These are phyloP conservation scores for Macroteleia sp. DNA, from an alignment of 2,888 invertebrate genomes.

Conservation along the genomic window DNA sequence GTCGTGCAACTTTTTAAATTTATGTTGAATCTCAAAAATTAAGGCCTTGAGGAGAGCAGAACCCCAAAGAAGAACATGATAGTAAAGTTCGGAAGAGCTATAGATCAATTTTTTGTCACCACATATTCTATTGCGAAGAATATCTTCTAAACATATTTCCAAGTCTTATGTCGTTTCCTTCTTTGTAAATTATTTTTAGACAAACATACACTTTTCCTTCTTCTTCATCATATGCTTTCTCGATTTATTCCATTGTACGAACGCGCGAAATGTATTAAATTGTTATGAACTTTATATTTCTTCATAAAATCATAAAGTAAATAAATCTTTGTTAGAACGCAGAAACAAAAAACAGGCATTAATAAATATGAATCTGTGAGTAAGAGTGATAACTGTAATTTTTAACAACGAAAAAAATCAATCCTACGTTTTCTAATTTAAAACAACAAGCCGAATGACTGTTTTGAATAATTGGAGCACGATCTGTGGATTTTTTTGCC, in stretches of 20 bases:
- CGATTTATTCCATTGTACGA: too few relatives aligned
- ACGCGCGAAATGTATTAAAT: too few relatives aligned
- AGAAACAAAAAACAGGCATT: slow-evolving; percentile 30
- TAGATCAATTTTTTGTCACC: slow-evolving; percentile 65
- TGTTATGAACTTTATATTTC: slow-evolving; percentile 19
- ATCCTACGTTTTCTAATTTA: slow-evolving; percentile 49
- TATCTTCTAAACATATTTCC: slow-evolving; percentile 14
- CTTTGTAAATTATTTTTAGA: slow-evolving; percentile 63
- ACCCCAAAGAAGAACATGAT: slow-evolving; percentile 14
- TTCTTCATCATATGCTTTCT: slow-evolving; percentile 6
- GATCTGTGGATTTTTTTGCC: neutral
- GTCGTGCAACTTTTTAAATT: slow-evolving; percentile 47
- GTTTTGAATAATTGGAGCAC: slow-evolving; percentile 59
- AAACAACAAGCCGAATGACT: slow-evolving; percentile 28
- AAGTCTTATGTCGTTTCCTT: slow-evolving; percentile 56
- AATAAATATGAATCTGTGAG: slow-evolving; percentile 29
- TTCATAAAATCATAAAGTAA: too few relatives aligned
- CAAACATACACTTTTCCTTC: slow-evolving; percentile 38
- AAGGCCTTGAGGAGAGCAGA: slow-evolving; percentile 30
- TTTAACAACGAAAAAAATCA: slow-evolving; percentile 24
- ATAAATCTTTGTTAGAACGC: slow-evolving; percentile 9
- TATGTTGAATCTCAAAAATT: slow-evolving; percentile 41
- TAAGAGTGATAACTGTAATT: slow-evolving; percentile 34
- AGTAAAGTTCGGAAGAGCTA: slow-evolving; percentile 54
- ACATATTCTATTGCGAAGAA: slow-evolving; percentile 35